Conservation (phyloP, 2,113 vertebrate genomes). For the Oryzias curvinotus region DNA sequence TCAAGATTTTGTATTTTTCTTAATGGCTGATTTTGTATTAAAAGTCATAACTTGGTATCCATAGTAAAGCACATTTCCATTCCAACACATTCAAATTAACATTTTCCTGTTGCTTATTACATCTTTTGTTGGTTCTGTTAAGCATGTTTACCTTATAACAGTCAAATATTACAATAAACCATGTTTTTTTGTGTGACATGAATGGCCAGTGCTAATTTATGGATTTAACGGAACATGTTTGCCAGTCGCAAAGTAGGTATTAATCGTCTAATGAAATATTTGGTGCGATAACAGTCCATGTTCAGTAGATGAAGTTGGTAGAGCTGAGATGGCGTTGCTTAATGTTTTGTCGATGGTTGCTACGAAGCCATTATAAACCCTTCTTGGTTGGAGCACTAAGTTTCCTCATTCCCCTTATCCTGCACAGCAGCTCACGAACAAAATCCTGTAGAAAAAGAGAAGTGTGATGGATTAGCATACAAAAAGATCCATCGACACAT, state of each 20-base stretch:
- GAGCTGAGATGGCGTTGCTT: conserved; percentile 42
- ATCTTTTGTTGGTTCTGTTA: conserved; percentile 15
- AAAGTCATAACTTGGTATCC: conserved; percentile 22
- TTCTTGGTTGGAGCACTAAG: conserved; percentile 94
- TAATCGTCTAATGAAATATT: conserved; percentile 39
- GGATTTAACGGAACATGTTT: conserved; percentile 35
- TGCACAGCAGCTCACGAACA: conserved; percentile 90
- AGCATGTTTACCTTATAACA: conserved; percentile 34
- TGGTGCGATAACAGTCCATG: conserved; percentile 41
- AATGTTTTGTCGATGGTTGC: conserved; percentile 33
- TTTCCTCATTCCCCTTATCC: conserved; percentile 98
- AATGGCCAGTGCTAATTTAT: conserved; percentile 43
- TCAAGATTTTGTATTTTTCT: conserved; percentile 26
- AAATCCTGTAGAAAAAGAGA: conserved; percentile 80
- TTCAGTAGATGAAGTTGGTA: conserved; percentile 35
- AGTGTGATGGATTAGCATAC: not conserved
- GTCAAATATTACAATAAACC: conserved; percentile 51
- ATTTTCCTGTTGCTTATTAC: conserved; percentile 27
- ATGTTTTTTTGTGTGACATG: conserved; percentile 34
- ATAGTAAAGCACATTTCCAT: conserved; percentile 22
- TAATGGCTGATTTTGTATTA: conserved; percentile 50
- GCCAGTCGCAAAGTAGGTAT: conserved; percentile 35
- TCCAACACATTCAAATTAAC: conserved; percentile 32
- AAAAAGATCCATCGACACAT: not conserved
- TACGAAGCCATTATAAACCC: conserved; percentile 82